These are phyloP conservation scores for Epizoanthus stellaris DNA, from an alignment of 92 coral and sea anemone genomes.

Conservation along the genomic window DNA sequence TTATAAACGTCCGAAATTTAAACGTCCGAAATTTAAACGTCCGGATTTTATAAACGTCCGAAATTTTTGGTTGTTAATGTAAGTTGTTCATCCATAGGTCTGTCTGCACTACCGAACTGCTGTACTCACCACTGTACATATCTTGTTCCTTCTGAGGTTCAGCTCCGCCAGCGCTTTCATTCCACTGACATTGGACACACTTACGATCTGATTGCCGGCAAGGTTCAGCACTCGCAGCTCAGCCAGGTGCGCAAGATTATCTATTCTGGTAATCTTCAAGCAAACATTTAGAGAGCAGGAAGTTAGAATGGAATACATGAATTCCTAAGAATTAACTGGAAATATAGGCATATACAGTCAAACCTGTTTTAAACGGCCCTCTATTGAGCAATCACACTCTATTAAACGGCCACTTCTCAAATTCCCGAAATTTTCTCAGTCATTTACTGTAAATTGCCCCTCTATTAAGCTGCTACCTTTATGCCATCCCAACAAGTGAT, in stretches of 20 bases:
- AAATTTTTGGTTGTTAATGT: too few species aligned
- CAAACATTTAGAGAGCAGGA: background rate
- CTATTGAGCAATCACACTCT: too few species aligned
- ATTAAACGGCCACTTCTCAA: too few species aligned
- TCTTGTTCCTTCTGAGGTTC: slow-evolving; percentile 93
- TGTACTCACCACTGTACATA: slow-evolving; percentile 80
- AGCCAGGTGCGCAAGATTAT: slow-evolving; percentile 84
- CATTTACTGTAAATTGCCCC: too few species aligned
- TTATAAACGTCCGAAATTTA: too few species aligned
- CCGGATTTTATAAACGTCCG: too few species aligned
- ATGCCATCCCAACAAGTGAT: too few species aligned
- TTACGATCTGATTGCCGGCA: slow-evolving; percentile 93
- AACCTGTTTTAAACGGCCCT: too few species aligned
- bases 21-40: too few species aligned
- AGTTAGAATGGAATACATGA: background rate
- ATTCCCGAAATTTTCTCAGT: too few species aligned
- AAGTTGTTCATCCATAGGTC: too few species aligned
- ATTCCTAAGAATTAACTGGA: background rate
- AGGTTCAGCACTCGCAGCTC: slow-evolving; percentile 93
- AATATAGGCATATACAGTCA: background rate
- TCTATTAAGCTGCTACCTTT: too few species aligned
- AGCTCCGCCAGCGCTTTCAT: slow-evolving; percentile 92
- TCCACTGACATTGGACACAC: slow-evolving; percentile 80
- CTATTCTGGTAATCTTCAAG: slow-evolving; percentile 79
- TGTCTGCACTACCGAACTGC: background rate